phyloP scores from a whole-genome alignment of 1,140 invertebrate species.

The Brachionus calyciflorus region DNA sequence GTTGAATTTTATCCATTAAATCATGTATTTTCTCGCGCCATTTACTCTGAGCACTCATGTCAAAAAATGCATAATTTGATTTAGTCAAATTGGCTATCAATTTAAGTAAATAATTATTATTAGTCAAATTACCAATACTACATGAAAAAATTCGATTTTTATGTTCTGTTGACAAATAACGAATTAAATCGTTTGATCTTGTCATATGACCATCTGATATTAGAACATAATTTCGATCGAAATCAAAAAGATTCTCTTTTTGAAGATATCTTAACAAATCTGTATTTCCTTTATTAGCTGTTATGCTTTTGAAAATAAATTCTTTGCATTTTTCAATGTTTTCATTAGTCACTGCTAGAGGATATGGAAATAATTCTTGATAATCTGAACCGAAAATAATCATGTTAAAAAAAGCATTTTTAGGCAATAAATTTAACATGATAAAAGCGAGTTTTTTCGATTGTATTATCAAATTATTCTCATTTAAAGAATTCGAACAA shows the following conservation, averaged over 20 bases:
- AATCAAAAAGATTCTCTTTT: neutral
- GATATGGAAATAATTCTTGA: conserved; percentile 37
- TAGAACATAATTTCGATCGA: neutral
- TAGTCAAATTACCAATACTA: conserved; percentile 51
- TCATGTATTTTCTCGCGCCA: conserved; percentile 56
- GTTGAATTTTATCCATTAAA: conserved; percentile 53
- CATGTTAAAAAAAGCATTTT: conserved; percentile 7
- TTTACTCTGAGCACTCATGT: conserved; percentile 54
- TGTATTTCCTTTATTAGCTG: neutral
- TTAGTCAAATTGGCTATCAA: conserved; percentile 53
- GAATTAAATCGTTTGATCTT: neutral
- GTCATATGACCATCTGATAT: conserved; percentile 39
- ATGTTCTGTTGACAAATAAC: neutral
- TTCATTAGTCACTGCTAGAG: neutral
- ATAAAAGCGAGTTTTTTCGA: conserved; percentile 1
- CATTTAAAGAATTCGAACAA: conserved; percentile 33
- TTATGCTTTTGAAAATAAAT: neutral
- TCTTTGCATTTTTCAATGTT: neutral
- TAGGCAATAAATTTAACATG: neutral
- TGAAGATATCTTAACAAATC: conserved; percentile 26
- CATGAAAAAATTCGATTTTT: conserved; percentile 21
- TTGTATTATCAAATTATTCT: conserved; percentile 15
- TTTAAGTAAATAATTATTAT: conserved; percentile 55
- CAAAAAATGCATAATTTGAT: conserved; percentile 56
- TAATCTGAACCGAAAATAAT: conserved; percentile 35